Evolutionary conservation across 2,888 invertebrate species (phyloP), one percentile per base, ranked within the genome.

Genomic region (Clusia tigrina): DNA sequence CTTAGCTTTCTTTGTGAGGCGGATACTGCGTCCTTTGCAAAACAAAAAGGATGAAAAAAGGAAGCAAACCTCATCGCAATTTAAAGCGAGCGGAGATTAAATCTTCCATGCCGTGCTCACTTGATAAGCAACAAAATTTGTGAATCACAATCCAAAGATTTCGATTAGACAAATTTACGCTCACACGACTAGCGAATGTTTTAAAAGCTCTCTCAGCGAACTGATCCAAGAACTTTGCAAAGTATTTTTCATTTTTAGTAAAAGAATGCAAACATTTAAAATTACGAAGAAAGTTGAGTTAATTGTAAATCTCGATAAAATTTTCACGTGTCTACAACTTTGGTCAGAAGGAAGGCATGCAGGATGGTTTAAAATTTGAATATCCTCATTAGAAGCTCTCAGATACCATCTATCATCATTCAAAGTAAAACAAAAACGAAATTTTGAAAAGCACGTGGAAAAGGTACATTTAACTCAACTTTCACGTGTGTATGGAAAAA

Each of bases 41-140:
- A 62, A 62, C 66, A 64, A 67, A 69, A 69, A 71, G 73, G 64
- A 78, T 54, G 74, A 85, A 83, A 87, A 85, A 85, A 86, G 85
- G 85, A 83, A 85, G 81, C 74, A 86, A 78, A 82, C 85, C 90
- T 91, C 91, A 88, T 91, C 89, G 78, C 77, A 64, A 63, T 62
- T 68, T 22, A 58, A 62, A 83, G 86, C 86, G 89, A 90, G 90
- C 88, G 90, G 90, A 91, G 89, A 87, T 88, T 84, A 78, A 56
- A 68, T 64, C 81, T 79, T 77, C 81, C 80, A 71, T 69, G 77
- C 66, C 79, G 77, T 83, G 84, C 67, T 84, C 72, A 80, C 83
- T 77, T 65, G 58, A 38, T 66, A 65, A n/a, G 10, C 24, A 24
- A 42, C 22, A 72, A 59, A 51, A 6, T 32, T 54, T 59, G 32